Evolutionary conservation across 2,113 vertebrate genomes (phyloP), one percentile per base, ranked within the genome.

Genomic region (Oryzias celebensis): DNA sequence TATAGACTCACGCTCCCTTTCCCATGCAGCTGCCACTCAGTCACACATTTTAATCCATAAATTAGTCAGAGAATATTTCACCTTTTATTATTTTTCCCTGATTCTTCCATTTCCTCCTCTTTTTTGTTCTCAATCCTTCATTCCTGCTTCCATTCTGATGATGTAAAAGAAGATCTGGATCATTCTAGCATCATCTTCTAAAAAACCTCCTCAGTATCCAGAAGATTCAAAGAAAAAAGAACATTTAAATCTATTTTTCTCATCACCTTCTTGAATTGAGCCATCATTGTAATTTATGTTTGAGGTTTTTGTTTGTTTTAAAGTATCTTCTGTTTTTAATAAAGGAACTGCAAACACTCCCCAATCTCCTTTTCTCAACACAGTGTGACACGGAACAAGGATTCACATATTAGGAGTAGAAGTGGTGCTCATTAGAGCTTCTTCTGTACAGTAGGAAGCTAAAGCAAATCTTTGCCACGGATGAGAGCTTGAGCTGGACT

Each of bases 291-390:
- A 74, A 48, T 61, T 20, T 50, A 42, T 73, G 53, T 28, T 28
- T 4, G 26, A 28, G 26, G 5, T 61, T 68, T 75, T 55, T 74
- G 53, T 76, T 28, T 71, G 12, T 73, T 54, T 79, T 73, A 20
- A 18, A 62, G 80, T 73, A 64, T 51, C 74, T 65, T 36, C 70
- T 71, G 57, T 82, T 62, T 78, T 62, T 50, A 90, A 85, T 87
- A 90, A 85, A 89, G 23, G 20, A 22, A 68, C 71, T 73, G 57
- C 67, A 58, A 78, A 77, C 68, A 76, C 72, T 78, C 63, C 26
- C 14, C 17, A 43, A 16, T 44, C 14, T 5, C n/a, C 68, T 36
- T 10, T 36, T 36, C 8, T 36, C 10, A 3, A 36, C 36, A 36
- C 36, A 10, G 3, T 36, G 8, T 36, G 36, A 12, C 57, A 28